Percentiles rank a stretch among this genome's conserved stretches.
These are phyloP conservation scores for Megalops cyprinoides DNA, from an alignment of 2,797 vertebrate species.

Conservation along the genomic window DNA sequence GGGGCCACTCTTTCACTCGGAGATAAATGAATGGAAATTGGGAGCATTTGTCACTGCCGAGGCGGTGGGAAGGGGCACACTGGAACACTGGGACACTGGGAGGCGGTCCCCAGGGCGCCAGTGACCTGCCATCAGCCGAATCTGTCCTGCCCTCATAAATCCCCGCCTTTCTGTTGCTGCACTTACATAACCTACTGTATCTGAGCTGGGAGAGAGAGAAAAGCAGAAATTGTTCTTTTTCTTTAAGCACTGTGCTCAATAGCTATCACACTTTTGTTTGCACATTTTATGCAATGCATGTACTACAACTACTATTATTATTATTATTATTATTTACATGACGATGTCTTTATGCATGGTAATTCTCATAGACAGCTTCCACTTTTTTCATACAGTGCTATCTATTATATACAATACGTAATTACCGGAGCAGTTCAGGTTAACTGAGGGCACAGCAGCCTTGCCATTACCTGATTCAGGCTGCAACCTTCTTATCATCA, in stretches of 20 bases:
- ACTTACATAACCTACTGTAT: not conserved
- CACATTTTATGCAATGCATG: too few species aligned
- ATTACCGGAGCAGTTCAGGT: not conserved
- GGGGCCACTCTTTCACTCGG: conserved; percentile 57
- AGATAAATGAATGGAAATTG: conserved; percentile 61
- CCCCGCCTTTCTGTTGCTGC: not conserved
- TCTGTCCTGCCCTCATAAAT: not conserved
- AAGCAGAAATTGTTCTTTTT: not conserved
- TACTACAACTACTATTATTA: too few species aligned
- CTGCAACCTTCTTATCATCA: not conserved
- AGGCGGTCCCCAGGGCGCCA: not conserved
- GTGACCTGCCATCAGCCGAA: not conserved
- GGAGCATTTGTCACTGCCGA: not conserved
- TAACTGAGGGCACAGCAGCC: not conserved
- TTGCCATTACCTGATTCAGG: not conserved
- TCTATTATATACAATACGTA: not conserved
- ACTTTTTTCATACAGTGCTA: not conserved
- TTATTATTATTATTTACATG: too few species aligned
- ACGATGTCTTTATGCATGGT: not conserved
- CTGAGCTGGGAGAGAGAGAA: not conserved
- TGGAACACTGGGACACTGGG: not conserved
- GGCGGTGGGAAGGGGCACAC: too few species aligned
- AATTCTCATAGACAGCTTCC: not conserved
- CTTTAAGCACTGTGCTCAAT: not conserved
- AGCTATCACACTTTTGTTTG: not conserved